Evolutionary conservation across 2,113 vertebrate species (phyloP).

Genomic region (Catharus fuscescens): DNA sequence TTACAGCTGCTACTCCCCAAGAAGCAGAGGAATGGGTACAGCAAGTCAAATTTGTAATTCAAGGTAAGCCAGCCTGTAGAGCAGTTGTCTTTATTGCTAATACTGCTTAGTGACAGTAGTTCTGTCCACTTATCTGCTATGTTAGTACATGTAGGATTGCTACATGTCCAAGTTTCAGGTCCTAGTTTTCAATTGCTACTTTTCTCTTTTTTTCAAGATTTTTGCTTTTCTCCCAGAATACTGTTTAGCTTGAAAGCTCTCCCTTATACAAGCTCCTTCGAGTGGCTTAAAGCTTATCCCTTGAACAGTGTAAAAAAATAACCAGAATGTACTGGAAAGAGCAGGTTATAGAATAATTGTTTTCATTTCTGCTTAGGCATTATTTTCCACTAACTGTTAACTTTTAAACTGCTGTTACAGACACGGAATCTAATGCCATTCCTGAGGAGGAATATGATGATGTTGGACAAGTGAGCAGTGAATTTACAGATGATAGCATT

Average conservation of each 20-base stretch:
- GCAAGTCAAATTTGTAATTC: slow-evolving; percentile 89
- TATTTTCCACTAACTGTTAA: background rate
- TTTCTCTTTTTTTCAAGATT: background rate
- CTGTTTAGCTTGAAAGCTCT: background rate
- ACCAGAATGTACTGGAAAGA: background rate
- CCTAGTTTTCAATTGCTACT: background rate
- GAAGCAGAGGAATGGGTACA: slow-evolving; percentile 97
- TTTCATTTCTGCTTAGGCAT: background rate
- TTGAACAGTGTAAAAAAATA: background rate
- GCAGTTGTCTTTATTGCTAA: background rate
- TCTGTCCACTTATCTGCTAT: background rate
- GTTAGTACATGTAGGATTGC: background rate
- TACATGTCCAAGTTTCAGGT: background rate
- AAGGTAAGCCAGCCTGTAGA: slow-evolving; percentile 78
- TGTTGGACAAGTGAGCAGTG: slow-evolving; percentile 65
- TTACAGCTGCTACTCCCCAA: slow-evolving; percentile 88
- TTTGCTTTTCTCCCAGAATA: background rate
- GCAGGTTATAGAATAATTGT: background rate
- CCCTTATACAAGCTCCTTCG: background rate
- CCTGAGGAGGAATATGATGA: slow-evolving; percentile 90
- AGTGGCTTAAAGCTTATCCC: too few relatives aligned
- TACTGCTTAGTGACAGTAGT: background rate
- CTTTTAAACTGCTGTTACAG: slow-evolving; percentile 59
- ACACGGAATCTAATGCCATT: slow-evolving; percentile 79
- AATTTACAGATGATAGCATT: slow-evolving; percentile 80